Percentiles rank a stretch among this genome's conserved stretches.
phyloP scores from a whole-genome alignment of 2,888 invertebrate species.

The Iselma pallidipennis region DNA sequence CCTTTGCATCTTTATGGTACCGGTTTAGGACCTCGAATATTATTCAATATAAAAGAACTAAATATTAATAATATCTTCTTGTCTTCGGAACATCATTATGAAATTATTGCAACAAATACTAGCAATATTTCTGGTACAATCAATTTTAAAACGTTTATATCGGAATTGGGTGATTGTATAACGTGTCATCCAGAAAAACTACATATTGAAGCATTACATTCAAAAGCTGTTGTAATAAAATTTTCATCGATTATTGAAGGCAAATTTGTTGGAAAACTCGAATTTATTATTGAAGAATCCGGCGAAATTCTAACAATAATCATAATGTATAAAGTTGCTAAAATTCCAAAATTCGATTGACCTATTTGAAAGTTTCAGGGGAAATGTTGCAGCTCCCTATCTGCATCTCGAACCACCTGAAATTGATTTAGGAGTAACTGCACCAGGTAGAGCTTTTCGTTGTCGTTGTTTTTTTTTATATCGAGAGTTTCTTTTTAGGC shows the following conservation, averaged over 20 bases:
- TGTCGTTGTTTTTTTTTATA: background rate
- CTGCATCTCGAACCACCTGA: conserved; percentile 59
- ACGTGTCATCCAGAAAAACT: conserved; percentile 58
- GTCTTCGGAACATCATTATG: conserved; percentile 63
- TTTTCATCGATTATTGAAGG: conserved; percentile 65
- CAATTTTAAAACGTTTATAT: conserved; percentile 54
- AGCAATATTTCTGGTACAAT: conserved; percentile 65
- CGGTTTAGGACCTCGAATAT: conserved; percentile 63
- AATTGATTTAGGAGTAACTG: conserved; percentile 62
- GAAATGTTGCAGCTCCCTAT: conserved; percentile 64
- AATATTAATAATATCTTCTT: conserved; percentile 64
- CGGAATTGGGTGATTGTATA: conserved; percentile 63
- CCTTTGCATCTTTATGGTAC: conserved; percentile 60
- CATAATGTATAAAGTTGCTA: conserved; percentile 57
- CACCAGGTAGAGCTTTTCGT: conserved; percentile 57
- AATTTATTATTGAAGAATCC: conserved; percentile 64
- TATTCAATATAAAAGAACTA: conserved; percentile 61
- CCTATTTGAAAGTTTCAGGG: conserved; percentile 56
- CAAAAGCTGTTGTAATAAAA: conserved; percentile 60
- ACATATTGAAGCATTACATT: conserved; percentile 58
- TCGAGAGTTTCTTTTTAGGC: conserved; percentile 53
- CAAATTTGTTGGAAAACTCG: conserved; percentile 64
- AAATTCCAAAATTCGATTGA: background rate
- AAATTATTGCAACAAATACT: conserved; percentile 63
- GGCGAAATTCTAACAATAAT: conserved; percentile 60